These are phyloP conservation scores for Peromyscus aztecus DNA, from an alignment of 2,797 vertebrate genomes.

Conservation along the genomic window DNA sequence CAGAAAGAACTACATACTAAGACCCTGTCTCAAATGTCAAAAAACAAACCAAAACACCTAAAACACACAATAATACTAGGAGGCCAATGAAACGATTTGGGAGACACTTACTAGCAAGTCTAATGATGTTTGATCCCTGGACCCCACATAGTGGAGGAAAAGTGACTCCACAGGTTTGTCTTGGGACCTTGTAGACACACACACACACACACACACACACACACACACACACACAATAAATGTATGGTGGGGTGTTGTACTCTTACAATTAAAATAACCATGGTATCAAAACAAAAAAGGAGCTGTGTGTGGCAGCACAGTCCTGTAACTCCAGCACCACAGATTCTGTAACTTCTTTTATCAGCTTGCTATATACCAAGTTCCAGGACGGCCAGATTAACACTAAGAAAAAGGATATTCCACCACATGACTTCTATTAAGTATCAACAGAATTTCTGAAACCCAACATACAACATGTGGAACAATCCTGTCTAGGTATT, in stretches of 20 bases:
- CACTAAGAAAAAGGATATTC: too few species aligned
- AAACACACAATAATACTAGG: not conserved
- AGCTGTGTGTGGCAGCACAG: not conserved
- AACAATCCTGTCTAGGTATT: not conserved
- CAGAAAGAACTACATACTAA: not conserved
- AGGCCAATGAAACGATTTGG: not conserved
- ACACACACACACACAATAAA: too few species aligned
- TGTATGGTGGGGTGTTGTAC: too few species aligned
- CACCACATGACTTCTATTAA: too few species aligned
- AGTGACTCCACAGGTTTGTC: too few species aligned
- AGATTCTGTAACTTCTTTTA: not conserved
- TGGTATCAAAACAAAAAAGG: not conserved
- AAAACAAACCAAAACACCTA: too few species aligned
- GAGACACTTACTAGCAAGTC: not conserved
- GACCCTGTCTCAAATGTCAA: not conserved
- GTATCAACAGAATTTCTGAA: not conserved
- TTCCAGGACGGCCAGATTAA: not conserved
- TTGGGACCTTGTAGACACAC: too few species aligned
- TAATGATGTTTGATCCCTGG: not conserved
- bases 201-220: too few species aligned
- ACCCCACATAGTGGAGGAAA: too few species aligned
- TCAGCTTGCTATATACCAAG: not conserved
- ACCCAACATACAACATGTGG: not conserved
- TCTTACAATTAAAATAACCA: not conserved
- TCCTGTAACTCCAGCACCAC: not conserved